Percentiles rank a stretch among this genome's conserved stretches.
Conservation (phyloP, 2,888 invertebrate species). For the Drosophila vallismaia region DNA sequence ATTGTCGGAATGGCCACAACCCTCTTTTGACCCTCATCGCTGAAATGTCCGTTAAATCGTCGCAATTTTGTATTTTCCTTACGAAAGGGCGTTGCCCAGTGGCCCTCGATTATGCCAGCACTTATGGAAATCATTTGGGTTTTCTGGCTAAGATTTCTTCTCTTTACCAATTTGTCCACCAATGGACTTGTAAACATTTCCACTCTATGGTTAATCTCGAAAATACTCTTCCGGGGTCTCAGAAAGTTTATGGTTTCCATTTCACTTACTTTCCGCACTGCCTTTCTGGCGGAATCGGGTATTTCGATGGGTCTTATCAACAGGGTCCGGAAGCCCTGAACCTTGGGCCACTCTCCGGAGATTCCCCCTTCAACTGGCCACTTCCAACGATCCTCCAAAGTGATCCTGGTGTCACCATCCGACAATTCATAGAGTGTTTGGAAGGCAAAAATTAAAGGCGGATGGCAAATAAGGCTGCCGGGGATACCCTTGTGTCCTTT, state of each 20-base stretch:
- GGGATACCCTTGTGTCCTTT: neutral
- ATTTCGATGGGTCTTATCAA: neutral
- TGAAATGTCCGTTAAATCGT: neutral
- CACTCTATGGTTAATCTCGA: neutral
- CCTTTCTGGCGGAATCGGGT: neutral
- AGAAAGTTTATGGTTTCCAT: neutral
- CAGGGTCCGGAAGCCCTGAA: neutral
- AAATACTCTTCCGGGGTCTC: neutral
- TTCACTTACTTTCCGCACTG: neutral
- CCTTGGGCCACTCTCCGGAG: neutral
- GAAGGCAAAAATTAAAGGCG: neutral
- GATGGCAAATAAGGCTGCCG: neutral
- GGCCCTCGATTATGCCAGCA: neutral
- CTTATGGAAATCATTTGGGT: constrained; percentile 7
- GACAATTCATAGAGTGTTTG: neutral
- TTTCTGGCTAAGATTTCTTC: neutral
- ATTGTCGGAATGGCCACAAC: neutral
- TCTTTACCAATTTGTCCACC: neutral
- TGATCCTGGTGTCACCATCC: neutral
- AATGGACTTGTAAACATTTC: neutral
- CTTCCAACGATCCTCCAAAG: neutral
- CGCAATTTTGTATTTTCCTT: neutral
- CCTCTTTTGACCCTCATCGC: neutral
- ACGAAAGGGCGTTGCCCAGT: neutral
- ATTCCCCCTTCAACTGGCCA: neutral